phyloP scores from a whole-genome alignment of 2,113 vertebrate species.

The Malurus melanocephalus region DNA sequence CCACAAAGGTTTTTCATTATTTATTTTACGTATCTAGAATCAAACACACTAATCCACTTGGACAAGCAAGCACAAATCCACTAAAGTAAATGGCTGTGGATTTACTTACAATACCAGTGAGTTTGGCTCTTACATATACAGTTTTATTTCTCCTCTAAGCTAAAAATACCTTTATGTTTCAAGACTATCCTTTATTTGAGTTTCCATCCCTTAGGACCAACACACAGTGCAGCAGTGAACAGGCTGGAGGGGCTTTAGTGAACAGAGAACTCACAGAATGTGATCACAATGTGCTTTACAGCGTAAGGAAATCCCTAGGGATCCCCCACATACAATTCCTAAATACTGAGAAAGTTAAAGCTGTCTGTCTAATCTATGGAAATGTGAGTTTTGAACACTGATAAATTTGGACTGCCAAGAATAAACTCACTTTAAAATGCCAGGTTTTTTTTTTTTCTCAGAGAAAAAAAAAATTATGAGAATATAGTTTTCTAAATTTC shows the following conservation, averaged over 20 bases:
- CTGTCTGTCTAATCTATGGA: slow-evolving; percentile 46
- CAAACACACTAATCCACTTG: neutral
- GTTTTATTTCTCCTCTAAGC: slow-evolving; percentile 60
- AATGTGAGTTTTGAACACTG: slow-evolving; percentile 22
- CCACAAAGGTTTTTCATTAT: neutral
- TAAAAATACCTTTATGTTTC: slow-evolving; percentile 65
- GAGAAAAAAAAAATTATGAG: neutral
- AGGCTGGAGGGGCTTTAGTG: slow-evolving; percentile 62
- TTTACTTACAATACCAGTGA: neutral
- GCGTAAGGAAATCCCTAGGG: slow-evolving; percentile 44
- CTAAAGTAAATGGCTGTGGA: slow-evolving; percentile 7
- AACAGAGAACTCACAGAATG: slow-evolving; percentile 65
- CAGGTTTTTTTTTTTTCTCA: neutral
- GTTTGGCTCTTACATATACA: slow-evolving; percentile 24
- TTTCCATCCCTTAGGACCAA: slow-evolving; percentile 65
- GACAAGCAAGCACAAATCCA: neutral
- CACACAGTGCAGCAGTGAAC: slow-evolving; percentile 34
- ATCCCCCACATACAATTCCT: slow-evolving; percentile 33
- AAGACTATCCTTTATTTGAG: slow-evolving; percentile 61
- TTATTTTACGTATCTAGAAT: neutral
- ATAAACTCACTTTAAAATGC: slow-evolving; percentile 41
- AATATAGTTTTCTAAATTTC: slow-evolving; percentile 46
- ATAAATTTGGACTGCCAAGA: slow-evolving; percentile 27
- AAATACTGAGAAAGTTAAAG: slow-evolving; percentile 47
- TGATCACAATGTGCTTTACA: slow-evolving; percentile 63